A percentile compares a stretch with the other conserved stretches of the same genome.
Conservation (phyloP, 2,797 vertebrate species). For the Coregonus suidteri region DNA sequence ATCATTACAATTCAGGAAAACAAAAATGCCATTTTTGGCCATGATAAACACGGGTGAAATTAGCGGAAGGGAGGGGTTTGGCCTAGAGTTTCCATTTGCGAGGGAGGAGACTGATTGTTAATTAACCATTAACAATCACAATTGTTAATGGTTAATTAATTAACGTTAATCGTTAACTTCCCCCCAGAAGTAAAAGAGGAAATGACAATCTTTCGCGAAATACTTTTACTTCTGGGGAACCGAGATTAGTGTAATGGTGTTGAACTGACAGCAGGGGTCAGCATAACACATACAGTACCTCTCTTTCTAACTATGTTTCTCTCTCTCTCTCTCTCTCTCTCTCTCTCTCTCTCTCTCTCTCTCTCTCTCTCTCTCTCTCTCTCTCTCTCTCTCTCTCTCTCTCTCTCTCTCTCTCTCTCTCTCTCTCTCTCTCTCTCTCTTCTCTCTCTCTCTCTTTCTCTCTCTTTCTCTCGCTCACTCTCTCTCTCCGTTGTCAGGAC, state of each 20-base stretch:
- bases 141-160: too few relatives aligned
- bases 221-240: too few relatives aligned
- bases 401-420: background rate
- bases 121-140: too few relatives aligned
- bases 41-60: too few relatives aligned
- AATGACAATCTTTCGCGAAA: too few relatives aligned
- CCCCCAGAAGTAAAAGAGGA: too few relatives aligned
- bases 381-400: background rate
- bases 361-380: background rate
- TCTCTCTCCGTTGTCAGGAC: constrained; percentile 68
- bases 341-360: background rate
- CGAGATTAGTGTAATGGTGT: constrained; percentile 16
- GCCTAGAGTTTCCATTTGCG: too few relatives aligned
- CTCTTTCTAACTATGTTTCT: background rate
- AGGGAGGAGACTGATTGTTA: too few relatives aligned
- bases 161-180: too few relatives aligned
- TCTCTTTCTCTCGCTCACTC: background rate
- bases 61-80: too few relatives aligned
- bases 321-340: background rate
- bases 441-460: background rate
- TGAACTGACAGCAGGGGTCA: constrained; percentile 44
- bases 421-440: background rate
- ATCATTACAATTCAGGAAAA: too few relatives aligned
- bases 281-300: constrained; percentile 23
- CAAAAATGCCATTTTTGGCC: too few relatives aligned